A percentile compares a stretch with the other conserved stretches of the same genome.
These are phyloP conservation scores for Sminthurinus aureus DNA, from an alignment of 2,888 invertebrate genomes.

Conservation along the genomic window DNA sequence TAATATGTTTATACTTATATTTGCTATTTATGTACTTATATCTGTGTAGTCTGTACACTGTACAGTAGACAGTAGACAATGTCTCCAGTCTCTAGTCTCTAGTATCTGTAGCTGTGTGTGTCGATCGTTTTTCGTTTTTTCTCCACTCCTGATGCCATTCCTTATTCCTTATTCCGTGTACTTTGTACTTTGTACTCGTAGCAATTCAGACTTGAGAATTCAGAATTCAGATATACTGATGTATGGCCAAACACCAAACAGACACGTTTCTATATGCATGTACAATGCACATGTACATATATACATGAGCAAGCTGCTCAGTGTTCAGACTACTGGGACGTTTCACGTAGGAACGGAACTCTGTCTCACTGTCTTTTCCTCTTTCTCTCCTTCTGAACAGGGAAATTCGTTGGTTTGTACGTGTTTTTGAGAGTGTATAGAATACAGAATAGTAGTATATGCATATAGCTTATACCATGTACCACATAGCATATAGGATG, in stretches of 20 bases:
- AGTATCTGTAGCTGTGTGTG: background rate
- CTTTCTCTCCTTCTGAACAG: no score
- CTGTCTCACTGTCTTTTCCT: no score
- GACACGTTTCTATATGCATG: background rate
- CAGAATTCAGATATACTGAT: background rate
- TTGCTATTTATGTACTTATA: background rate
- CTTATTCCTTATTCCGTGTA: background rate
- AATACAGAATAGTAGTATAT: conserved; percentile 12
- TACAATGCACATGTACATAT: background rate
- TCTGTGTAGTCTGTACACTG: background rate
- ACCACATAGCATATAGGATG: conserved; percentile 28
- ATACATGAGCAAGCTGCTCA: background rate
- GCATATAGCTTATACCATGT: conserved; percentile 25
- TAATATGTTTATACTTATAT: background rate
- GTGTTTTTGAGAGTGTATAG: background rate
- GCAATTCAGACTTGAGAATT: background rate
- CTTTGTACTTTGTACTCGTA: background rate
- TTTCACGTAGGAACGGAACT: conserved; percentile 7
- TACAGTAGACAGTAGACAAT: no score
- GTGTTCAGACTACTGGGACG: background rate
- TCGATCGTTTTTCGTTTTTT: conserved; percentile 3
- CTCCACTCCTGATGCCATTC: background rate
- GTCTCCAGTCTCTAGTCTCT: no score
- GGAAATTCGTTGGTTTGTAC: no score
- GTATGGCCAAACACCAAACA: conserved; percentile 2